These are phyloP conservation scores for Neocloeon triangulifer DNA, from an alignment of 1,140 invertebrate species.

Conservation along the genomic window DNA sequence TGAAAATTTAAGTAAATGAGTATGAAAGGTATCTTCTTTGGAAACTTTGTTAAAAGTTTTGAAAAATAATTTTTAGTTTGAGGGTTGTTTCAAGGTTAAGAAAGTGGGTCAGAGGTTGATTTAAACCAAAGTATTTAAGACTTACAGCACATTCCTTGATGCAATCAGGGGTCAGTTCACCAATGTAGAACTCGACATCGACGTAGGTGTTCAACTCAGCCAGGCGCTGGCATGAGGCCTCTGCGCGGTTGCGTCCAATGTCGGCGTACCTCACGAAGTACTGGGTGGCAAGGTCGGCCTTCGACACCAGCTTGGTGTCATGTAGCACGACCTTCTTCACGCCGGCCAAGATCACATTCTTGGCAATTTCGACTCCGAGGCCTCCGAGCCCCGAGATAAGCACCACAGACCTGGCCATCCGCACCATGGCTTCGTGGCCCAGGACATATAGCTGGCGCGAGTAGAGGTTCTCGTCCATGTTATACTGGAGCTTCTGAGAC, in stretches of 20 bases:
- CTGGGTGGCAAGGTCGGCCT: constrained; percentile 47
- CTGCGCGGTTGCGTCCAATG: constrained; percentile 74
- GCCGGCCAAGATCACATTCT: constrained; percentile 93
- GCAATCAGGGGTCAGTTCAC: constrained; percentile 51
- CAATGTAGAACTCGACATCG: constrained; percentile 47
- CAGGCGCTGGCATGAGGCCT: constrained; percentile 50
- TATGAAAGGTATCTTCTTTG: no score
- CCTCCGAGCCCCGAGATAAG: constrained; percentile 90
- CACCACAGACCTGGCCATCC: constrained; percentile 85
- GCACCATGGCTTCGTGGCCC: constrained; percentile 92
- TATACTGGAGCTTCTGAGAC: constrained; percentile 17
- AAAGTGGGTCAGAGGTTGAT: no score
- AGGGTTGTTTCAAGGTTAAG: no score
- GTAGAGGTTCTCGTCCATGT: constrained; percentile 89
- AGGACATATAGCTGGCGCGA: constrained; percentile 92
- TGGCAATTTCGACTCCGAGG: constrained; percentile 92
- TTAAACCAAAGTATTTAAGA: no score
- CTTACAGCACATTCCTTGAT: no score
- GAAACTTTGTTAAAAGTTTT: no score
- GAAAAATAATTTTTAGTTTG: no score
- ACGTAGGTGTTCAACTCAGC: constrained; percentile 90
- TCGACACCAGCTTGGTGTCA: constrained; percentile 40
- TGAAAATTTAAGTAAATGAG: no score
- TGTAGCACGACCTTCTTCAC: constrained; percentile 95
- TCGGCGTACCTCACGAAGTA: constrained; percentile 73